These are phyloP conservation scores for Sisor rabdophorus DNA, from an alignment of 2,113 vertebrate genomes.

Conservation along the genomic window DNA sequence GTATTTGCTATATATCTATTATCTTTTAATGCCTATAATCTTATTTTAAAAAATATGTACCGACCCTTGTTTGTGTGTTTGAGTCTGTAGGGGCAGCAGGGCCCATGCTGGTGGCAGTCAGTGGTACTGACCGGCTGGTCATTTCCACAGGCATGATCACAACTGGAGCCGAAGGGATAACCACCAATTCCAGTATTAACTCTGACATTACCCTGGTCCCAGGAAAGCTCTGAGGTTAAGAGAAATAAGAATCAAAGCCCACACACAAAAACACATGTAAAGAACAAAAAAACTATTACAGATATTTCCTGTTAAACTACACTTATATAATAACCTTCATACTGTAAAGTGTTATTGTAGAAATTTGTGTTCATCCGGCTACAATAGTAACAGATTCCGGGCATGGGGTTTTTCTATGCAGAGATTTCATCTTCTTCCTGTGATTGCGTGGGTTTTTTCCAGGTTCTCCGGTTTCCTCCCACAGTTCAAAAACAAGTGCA, in stretches of 20 bases:
- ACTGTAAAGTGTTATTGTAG: too few relatives aligned
- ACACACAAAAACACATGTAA: background rate
- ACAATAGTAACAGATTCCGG: too few relatives aligned
- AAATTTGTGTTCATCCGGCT: too few relatives aligned
- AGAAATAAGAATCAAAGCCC: background rate
- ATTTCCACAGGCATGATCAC: conserved; percentile 55
- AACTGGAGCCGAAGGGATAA: conserved; percentile 57
- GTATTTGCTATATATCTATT: background rate
- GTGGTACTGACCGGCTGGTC: conserved; percentile 49
- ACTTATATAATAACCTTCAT: too few relatives aligned
- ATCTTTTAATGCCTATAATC: background rate
- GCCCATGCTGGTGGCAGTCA: conserved; percentile 47
- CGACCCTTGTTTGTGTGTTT: conserved; percentile 60
- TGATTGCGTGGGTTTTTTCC: too few relatives aligned
- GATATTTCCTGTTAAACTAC: too few relatives aligned
- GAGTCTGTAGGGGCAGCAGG: conserved; percentile 48
- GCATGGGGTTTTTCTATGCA: too few relatives aligned
- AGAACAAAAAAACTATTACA: too few relatives aligned
- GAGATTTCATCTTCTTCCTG: too few relatives aligned
- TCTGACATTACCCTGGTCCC: conserved; percentile 48
- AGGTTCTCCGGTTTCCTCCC: too few relatives aligned
- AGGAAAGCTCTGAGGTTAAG: conserved; percentile 56
- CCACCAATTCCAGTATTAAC: conserved; percentile 33
- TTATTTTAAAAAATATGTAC: background rate
- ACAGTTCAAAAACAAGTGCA: too few relatives aligned